Conservation (phyloP, 92 coral and sea anemone genomes). For the Metridium senile region DNA sequence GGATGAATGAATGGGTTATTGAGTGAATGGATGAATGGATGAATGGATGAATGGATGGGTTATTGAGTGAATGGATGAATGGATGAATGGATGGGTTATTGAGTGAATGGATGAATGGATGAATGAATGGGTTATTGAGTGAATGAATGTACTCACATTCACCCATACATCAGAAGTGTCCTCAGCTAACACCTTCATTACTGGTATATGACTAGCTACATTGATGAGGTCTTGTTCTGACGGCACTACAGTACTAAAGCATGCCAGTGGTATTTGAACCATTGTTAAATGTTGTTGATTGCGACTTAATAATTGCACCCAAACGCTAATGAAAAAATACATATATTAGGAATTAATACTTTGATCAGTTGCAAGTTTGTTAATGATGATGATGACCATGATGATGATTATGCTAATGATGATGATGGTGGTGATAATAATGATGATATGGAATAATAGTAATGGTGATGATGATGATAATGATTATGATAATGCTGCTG, state of each 20-base stretch:
- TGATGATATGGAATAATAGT: background rate
- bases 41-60: too few relatives aligned
- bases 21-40: too few relatives aligned
- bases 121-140: too few relatives aligned
- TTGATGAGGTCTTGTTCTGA: constrained; percentile 67
- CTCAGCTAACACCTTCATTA: constrained; percentile 86
- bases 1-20: too few relatives aligned
- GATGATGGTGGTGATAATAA: background rate
- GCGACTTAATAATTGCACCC: constrained; percentile 89
- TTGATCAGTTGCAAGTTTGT: too few relatives aligned
- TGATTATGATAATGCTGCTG: background rate
- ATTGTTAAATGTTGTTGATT: constrained; percentile 86
- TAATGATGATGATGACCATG: background rate
- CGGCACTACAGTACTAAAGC: constrained; percentile 76
- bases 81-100: too few relatives aligned
- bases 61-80: too few relatives aligned
- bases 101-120: too few relatives aligned
- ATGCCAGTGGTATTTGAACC: constrained; percentile 83
- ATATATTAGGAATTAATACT: too few relatives aligned
- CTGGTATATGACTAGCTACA: constrained; percentile 70
- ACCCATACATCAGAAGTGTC: constrained; percentile 95
- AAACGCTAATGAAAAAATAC: constrained; percentile 57
- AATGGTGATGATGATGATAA: background rate
- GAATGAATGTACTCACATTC: constrained; percentile 69
- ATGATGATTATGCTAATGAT: background rate